These are phyloP conservation scores for Clavelina lepadiformis DNA, from an alignment of 23 tunicate species.

Conservation along the genomic window DNA sequence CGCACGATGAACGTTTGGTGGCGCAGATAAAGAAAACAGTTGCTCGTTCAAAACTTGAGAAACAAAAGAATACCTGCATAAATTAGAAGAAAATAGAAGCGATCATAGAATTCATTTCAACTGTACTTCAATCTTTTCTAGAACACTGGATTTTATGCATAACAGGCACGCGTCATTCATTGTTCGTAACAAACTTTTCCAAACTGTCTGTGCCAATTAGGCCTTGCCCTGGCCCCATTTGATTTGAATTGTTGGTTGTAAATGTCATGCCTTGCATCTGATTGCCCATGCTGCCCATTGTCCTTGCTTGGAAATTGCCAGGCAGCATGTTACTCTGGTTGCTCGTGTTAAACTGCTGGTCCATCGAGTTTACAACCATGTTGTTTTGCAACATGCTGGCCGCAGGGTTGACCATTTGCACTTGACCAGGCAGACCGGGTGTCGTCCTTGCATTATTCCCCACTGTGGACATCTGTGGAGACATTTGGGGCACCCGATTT, in stretches of 20 bases:
- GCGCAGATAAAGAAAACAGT: too few relatives aligned
- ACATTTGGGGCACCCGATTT: constrained; percentile 43
- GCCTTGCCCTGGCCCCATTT: constrained; percentile 16
- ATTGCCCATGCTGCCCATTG: constrained; percentile 24
- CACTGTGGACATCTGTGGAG: constrained; percentile 38
- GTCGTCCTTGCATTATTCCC: constrained; percentile 40
- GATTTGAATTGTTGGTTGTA: constrained; percentile 6
- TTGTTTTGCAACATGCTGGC: constrained; percentile 4
- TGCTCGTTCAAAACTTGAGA: too few relatives aligned
- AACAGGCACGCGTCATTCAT: constrained; percentile 24
- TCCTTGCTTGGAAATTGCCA: constrained; percentile 25
- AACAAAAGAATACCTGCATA: constrained; percentile 15
- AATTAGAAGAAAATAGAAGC: neutral
- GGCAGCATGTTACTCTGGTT: constrained; percentile 9
- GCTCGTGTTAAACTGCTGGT: constrained; percentile 34
- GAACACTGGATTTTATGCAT: neutral
- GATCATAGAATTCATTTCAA: too few relatives aligned
- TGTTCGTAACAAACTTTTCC: constrained; percentile 52
- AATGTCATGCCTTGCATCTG: constrained; percentile 17
- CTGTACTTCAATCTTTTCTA: too few relatives aligned
- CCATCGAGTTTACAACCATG: constrained; percentile 37
- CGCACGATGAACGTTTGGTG: too few relatives aligned
- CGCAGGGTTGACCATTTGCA: constrained; percentile 33
- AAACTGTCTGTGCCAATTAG: constrained; percentile 29
- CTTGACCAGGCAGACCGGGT: constrained; percentile 18